A percentile compares a stretch with the other conserved stretches of the same genome.
Evolutionary conservation across 2,888 invertebrate species (phyloP).

Genomic region (Ametastegia equiseti): DNA sequence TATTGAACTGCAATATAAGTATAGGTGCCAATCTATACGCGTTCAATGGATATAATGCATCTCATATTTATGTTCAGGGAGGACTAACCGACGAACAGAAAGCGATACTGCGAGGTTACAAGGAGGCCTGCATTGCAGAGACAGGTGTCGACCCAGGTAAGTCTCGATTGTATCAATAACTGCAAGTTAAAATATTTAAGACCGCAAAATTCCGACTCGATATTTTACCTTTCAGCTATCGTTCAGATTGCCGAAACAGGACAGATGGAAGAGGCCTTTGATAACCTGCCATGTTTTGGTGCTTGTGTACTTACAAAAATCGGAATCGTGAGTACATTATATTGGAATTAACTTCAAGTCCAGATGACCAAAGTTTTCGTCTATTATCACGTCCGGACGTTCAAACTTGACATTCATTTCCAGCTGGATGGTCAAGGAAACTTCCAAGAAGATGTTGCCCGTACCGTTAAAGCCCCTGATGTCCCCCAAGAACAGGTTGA

Average conservation of each 20-base stretch:
- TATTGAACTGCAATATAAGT: background rate
- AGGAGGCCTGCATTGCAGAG: constrained; percentile 61
- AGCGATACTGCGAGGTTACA: constrained; percentile 60
- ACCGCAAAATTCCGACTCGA: background rate
- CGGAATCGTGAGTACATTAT: constrained; percentile 68
- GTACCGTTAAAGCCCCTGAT: constrained; percentile 55
- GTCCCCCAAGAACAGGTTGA: constrained; percentile 58
- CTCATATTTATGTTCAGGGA: background rate
- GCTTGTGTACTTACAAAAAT: constrained; percentile 67
- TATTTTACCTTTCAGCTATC: constrained; percentile 54
- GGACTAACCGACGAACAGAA: constrained; percentile 33
- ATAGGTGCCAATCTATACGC: background rate
- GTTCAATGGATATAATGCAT: background rate
- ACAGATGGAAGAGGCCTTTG: constrained; percentile 44
- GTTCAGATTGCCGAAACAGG: constrained; percentile 62
- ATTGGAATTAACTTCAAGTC: background rate
- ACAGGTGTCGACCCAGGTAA: constrained; percentile 63
- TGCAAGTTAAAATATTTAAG: background rate
- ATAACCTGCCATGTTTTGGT: constrained; percentile 64
- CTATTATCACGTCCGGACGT: background rate
- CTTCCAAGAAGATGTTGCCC: constrained; percentile 60
- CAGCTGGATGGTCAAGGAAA: constrained; percentile 64
- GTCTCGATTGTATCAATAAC: background rate
- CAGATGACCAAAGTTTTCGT: constrained; percentile 1
- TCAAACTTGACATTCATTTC: background rate